Conservation (phyloP, 2,797 vertebrate genomes). For the Peromyscus melanophrys region DNA sequence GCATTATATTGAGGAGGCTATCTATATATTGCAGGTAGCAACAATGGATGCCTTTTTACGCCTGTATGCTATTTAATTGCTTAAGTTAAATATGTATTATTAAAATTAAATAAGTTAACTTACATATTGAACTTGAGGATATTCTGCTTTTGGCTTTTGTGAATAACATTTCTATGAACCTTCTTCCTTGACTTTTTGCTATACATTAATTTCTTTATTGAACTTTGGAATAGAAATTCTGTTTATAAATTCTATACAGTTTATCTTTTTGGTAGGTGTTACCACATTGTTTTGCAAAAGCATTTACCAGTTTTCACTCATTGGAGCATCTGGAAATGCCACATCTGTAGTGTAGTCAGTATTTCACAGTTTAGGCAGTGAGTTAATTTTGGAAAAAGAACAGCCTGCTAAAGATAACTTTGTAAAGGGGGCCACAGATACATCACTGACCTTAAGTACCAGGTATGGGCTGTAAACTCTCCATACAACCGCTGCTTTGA, state of each 20-base stretch:
- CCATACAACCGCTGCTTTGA: not conserved
- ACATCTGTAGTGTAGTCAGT: not conserved
- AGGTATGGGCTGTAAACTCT: not conserved
- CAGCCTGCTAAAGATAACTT: not conserved
- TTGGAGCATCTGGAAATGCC: slow-evolving; percentile 45
- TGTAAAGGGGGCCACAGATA: not conserved
- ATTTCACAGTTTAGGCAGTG: slow-evolving; percentile 32
- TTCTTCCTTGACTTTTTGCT: slow-evolving; percentile 24
- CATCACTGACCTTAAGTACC: not conserved
- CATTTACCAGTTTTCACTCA: not conserved
- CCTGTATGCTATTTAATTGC: not conserved
- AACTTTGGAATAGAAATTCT: not conserved
- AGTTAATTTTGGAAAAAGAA: slow-evolving; percentile 38
- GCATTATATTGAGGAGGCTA: slow-evolving; percentile 34
- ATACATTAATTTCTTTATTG: slow-evolving; percentile 47
- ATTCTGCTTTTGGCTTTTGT: slow-evolving; percentile 67
- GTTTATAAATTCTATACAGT: not conserved
- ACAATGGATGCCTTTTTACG: slow-evolving; percentile 7
- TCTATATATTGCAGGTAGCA: not conserved
- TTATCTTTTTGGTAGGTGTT: slow-evolving; percentile 41
- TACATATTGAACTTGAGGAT: slow-evolving; percentile 2
- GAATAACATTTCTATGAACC: not conserved
- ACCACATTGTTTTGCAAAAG: slow-evolving; percentile 62
- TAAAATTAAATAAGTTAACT: not conserved
- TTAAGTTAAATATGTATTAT: not conserved